phyloP scores from a whole-genome alignment of 2,113 vertebrate species.

The Passer montanus region DNA sequence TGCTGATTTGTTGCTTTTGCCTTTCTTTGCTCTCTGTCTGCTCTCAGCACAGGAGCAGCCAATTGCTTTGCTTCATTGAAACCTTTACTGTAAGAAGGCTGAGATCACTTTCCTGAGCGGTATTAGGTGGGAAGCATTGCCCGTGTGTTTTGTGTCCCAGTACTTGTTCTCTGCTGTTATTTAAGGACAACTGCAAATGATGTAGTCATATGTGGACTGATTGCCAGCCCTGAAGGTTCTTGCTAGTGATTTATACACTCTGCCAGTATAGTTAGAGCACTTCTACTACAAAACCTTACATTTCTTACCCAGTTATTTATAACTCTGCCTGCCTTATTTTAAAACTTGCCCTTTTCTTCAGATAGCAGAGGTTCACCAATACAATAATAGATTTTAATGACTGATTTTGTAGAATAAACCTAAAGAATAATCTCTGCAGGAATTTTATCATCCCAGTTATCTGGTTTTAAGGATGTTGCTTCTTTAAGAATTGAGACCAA shows the following conservation, averaged over 20 bases:
- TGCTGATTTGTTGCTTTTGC: conserved; percentile 21
- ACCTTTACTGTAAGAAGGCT: neutral
- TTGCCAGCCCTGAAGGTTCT: neutral
- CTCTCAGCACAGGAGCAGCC: neutral
- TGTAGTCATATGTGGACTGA: neutral
- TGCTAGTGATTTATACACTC: neutral
- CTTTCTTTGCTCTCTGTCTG: neutral
- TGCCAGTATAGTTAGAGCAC: neutral
- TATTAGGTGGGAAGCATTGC: neutral
- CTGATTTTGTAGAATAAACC: neutral
- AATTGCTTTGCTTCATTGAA: neutral
- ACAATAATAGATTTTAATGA: neutral
- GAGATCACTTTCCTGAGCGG: neutral
- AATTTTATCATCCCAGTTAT: neutral
- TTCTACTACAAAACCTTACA: neutral
- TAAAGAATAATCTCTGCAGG: neutral
- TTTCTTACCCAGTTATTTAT: neutral
- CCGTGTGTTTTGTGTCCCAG: neutral
- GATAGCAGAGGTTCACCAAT: neutral
- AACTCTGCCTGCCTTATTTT: neutral
- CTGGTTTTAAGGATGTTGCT: neutral
- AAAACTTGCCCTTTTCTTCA: neutral
- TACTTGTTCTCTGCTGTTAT: neutral
- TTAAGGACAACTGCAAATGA: neutral
- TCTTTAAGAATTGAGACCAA: neutral